Conservation (phyloP, 2,888 invertebrate genomes). For the Trichogramma evanescens region DNA sequence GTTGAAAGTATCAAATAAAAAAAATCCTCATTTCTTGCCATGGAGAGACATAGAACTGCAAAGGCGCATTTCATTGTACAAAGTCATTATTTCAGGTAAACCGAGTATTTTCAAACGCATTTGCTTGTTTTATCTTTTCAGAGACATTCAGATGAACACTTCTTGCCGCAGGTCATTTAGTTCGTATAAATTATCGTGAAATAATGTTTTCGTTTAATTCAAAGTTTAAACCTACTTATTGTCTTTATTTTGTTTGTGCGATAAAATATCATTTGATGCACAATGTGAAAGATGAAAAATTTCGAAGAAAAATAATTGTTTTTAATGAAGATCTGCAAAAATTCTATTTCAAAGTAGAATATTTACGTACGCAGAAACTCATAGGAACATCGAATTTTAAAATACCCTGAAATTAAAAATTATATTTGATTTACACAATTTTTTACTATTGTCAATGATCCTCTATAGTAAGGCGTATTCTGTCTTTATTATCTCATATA, state of each 20-base stretch:
- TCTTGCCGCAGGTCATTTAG: conserved; percentile 26
- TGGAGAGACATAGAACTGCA: neutral
- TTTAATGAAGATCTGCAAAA: neutral
- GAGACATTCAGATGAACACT: neutral
- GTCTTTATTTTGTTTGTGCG: neutral
- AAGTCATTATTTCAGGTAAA: no score
- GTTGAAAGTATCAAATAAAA: conserved; percentile 8
- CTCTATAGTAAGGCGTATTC: no score
- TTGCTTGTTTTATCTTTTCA: no score
- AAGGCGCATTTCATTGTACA: conserved; percentile 7
- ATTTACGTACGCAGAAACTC: neutral
- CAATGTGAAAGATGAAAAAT: no score
- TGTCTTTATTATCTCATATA: no score
- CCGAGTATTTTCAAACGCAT: no score
- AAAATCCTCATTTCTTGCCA: neutral
- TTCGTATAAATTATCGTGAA: conserved; percentile 35
- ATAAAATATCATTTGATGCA: no score
- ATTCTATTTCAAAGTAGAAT: neutral
- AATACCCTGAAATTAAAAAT: no score
- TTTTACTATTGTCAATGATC: no score
- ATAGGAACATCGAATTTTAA: no score
- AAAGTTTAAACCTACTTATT: conserved; percentile 5
- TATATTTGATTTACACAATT: no score
- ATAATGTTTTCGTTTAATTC: conserved; percentile 39
- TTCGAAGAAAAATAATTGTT: neutral